Conservation (phyloP, 1,140 invertebrate genomes). For the Drosophila micromelanica region DNA sequence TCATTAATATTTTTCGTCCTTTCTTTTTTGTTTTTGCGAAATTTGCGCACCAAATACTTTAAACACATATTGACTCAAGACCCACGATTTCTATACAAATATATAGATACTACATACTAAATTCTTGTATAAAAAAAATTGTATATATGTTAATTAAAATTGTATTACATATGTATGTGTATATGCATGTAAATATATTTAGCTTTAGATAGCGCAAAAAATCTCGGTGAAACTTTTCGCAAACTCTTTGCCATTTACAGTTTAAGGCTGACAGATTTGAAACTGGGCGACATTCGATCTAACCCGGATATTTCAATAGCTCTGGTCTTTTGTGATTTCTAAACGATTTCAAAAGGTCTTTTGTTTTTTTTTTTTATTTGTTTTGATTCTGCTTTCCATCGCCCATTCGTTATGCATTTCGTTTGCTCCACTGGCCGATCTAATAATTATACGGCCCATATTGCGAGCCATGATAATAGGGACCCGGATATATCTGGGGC, state of each 20-base stretch:
- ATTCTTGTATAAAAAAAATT: conserved; percentile 61
- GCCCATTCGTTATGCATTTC: conserved; percentile 31
- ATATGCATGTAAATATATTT: conserved; percentile 10
- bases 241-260: conserved; percentile 20
- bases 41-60: conserved; percentile 63
- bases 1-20: background rate
- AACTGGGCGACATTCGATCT: conserved; percentile 30
- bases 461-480: conserved; percentile 95
- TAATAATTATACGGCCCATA: conserved; percentile 96
- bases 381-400: conserved; percentile 16
- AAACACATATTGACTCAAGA: conserved; percentile 69
- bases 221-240: conserved; percentile 1
- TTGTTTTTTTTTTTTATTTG: too few species aligned
- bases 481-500: conserved; percentile 92
- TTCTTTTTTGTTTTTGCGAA: conserved; percentile 32
- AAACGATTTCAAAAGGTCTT: conserved; percentile 20
- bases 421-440: conserved; percentile 1
- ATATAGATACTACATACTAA: conserved; percentile 50
- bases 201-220: conserved; percentile 12
- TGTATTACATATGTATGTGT: conserved; percentile 26
- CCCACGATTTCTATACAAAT: conserved; percentile 49
- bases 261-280: conserved; percentile 20
- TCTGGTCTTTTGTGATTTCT: conserved; percentile 48
- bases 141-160: conserved; percentile 44
- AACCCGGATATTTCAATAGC: conserved; percentile 8